Percentiles rank a stretch among this genome's conserved stretches.
These are phyloP conservation scores for Drosophila maculinotata DNA, from an alignment of 2,888 invertebrate genomes.

Conservation along the genomic window DNA sequence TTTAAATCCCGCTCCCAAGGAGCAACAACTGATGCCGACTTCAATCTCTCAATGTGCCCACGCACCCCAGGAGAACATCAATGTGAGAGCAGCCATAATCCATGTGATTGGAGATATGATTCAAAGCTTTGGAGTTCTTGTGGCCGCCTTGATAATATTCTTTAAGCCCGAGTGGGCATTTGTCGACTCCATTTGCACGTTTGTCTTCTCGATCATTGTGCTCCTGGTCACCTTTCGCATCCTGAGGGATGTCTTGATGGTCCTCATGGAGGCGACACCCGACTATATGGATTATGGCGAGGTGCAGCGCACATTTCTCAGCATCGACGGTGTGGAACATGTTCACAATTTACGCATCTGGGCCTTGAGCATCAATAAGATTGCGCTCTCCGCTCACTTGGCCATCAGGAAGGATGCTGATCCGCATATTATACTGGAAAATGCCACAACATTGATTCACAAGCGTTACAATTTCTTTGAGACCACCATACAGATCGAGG, in stretches of 20 bases:
- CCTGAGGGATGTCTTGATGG: constrained; percentile 64
- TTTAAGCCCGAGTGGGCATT: constrained; percentile 61
- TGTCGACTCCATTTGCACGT: constrained; percentile 69
- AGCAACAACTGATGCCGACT: constrained; percentile 6
- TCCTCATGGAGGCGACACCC: constrained; percentile 70
- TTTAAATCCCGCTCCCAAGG: not conserved
- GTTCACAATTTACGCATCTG: constrained; percentile 72
- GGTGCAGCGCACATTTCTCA: constrained; percentile 57
- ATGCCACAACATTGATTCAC: constrained; percentile 60
- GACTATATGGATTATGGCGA: constrained; percentile 66
- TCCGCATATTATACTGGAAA: constrained; percentile 62
- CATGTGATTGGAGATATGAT: constrained; percentile 72
- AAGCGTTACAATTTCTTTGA: constrained; percentile 60
- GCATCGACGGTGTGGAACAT: constrained; percentile 64
- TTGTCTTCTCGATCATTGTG: constrained; percentile 67
- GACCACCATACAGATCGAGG: constrained; percentile 72
- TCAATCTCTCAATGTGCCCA: constrained; percentile 38
- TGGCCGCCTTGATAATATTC: constrained; percentile 64
- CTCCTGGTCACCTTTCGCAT: constrained; percentile 56
- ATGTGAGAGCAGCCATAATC: constrained; percentile 63
- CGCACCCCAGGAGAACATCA: constrained; percentile 51
- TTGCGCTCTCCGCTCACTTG: constrained; percentile 69
- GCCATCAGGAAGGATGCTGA: constrained; percentile 60
- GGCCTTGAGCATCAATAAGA: constrained; percentile 64
- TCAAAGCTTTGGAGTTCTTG: constrained; percentile 68